Evolutionary conservation across 2,113 vertebrate species (phyloP).

Genomic region (Hydropotes inermis): DNA sequence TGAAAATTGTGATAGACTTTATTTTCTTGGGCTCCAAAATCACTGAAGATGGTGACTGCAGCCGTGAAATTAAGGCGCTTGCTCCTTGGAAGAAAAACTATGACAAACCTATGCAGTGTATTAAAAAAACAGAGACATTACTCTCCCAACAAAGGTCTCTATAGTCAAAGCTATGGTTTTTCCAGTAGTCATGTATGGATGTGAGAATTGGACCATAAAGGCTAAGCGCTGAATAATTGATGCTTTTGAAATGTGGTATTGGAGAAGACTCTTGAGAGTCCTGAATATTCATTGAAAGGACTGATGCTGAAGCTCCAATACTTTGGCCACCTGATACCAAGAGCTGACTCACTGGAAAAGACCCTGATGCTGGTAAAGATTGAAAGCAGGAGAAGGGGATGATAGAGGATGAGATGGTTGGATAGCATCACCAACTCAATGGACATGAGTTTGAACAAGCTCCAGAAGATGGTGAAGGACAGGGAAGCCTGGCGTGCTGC

Average conservation of each 20-base stretch:
- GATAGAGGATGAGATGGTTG: neutral
- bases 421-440: neutral
- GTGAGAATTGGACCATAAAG: neutral
- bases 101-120: neutral
- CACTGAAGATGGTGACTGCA: neutral
- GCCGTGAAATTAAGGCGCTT: neutral
- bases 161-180: neutral
- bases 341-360: neutral
- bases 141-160: neutral
- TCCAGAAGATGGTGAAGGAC: neutral
- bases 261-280: neutral
- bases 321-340: neutral
- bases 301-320: neutral
- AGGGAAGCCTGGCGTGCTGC: neutral
- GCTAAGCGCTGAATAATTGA: neutral
- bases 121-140: neutral
- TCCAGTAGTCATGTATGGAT: neutral
- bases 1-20: neutral
- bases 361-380: neutral
- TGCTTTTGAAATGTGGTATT: neutral
- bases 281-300: neutral
- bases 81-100: neutral
- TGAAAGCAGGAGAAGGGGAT: neutral
- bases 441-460: neutral
- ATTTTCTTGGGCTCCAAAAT: neutral